phyloP scores from a whole-genome alignment of 2,888 invertebrate genomes.

The Xestia xanthographa region DNA sequence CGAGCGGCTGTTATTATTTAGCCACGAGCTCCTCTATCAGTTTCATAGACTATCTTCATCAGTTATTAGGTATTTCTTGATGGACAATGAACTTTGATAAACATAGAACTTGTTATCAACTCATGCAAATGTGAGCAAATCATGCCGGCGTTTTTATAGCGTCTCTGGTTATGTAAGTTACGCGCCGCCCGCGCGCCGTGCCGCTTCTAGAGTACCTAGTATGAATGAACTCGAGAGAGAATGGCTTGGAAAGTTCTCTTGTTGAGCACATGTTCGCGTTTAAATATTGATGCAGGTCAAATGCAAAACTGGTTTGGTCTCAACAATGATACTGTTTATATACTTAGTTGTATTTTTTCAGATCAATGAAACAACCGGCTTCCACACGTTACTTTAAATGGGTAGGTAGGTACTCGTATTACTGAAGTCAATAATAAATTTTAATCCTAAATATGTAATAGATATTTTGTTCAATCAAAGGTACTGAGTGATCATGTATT shows the following conservation, averaged over 20 bases:
- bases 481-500: background rate
- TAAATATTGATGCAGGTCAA: conserved; percentile 40
- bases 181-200: too few species aligned
- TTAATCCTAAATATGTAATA: too few species aligned
- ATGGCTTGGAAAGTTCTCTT: conserved; percentile 52
- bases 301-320: conserved; percentile 35
- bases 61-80: conserved; percentile 13
- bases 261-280: conserved; percentile 14
- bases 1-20: too few species aligned
- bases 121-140: conserved; percentile 27
- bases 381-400: too few species aligned
- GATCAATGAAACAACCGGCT: background rate
- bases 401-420: too few species aligned
- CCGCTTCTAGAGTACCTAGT: background rate
- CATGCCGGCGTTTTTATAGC: conserved; percentile 29
- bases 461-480: too few species aligned
- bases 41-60: conserved; percentile 1
- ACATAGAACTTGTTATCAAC: conserved; percentile 56
- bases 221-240: conserved; percentile 5
- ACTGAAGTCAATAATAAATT: too few species aligned
- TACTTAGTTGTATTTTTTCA: too few species aligned
- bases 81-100: conserved; percentile 71
- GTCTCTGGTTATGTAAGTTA: conserved; percentile 59
- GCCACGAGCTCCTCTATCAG: background rate
- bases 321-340: background rate